Evolutionary conservation across 2,113 vertebrate species (phyloP), one percentile per base, ranked within the genome.

Genomic region (Gasterosteus aculeatus): DNA sequence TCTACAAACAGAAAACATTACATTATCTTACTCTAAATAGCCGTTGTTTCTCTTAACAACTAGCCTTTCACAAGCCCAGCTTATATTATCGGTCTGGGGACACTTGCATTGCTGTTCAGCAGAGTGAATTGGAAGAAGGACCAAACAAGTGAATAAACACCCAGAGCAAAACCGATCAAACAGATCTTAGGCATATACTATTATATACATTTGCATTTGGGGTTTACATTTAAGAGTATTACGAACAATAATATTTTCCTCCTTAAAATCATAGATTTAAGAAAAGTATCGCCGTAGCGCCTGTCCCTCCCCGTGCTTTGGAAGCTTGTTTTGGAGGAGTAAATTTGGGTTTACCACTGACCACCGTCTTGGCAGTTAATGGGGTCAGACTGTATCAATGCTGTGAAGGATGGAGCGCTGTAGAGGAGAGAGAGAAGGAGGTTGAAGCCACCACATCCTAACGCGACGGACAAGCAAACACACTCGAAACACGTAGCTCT

Each of bases 281-380:
- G n/a, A 39, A 7, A n/a, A 44, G 33, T 38, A 31, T 0, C 19
- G n/a, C 15, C 7, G 42, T 66, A 22, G 16, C 5, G n/a, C 22
- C n/a, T 33, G 7, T 41, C 7, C 14, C 26, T 46, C 16, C 7
- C 10, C 18, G 39, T 9, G 7, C 42, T 59, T 51, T 42, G 15
- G 26, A 53, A 26, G 35, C 26, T 3, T 59, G 42, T 70, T 63
- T 49, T 47, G 38, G 60, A 60, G 22, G 62, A 42, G 16, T 79
- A 51, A 19, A 38, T 68, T 59, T 49, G 7, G 72, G 68, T 63
- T 65, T 54, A 69, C 62, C 58, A 58, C 49, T 49, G 67, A 67
- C 51, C 47, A 18, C 14, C 26, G 33, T 47, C 15, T 41, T 53
- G 68, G 42, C 57, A 61, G 39, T 61, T 38, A 15, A 18, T 33